Conservation (phyloP, 2,888 invertebrate species). For the Eupsilia transversa region DNA sequence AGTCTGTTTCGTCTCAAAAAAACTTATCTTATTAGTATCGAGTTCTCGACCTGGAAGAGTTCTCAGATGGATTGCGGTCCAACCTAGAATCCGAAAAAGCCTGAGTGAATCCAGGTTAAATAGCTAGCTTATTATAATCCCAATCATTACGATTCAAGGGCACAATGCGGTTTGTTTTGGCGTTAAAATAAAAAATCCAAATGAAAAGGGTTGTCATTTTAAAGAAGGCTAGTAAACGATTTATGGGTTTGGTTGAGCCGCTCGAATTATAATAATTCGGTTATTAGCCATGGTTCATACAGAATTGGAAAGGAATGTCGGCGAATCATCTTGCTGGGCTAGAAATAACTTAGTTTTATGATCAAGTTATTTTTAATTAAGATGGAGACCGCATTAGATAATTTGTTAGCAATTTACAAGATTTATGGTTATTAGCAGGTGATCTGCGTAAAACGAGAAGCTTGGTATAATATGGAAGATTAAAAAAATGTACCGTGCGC, state of each 20-base stretch:
- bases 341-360: slow-evolving; percentile 27
- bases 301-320: slow-evolving; percentile 62
- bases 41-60: neutral
- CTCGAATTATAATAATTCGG: slow-evolving; percentile 56
- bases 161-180: slow-evolving; percentile 81
- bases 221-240: slow-evolving; percentile 70
- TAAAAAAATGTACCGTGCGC: neutral
- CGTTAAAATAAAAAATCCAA: slow-evolving; percentile 69
- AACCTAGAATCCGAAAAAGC: neutral
- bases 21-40: neutral
- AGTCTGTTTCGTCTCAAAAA: neutral
- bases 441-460: slow-evolving; percentile 51
- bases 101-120: neutral
- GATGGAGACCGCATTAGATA: neutral
- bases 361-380: slow-evolving; percentile 24
- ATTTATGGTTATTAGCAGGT: slow-evolving; percentile 28
- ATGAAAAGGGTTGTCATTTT: slow-evolving; percentile 81
- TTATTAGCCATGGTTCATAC: slow-evolving; percentile 55
- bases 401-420: slow-evolving; percentile 8
- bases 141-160: slow-evolving; percentile 74
- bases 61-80: neutral
- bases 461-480: neutral
- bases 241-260: slow-evolving; percentile 55
- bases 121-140: slow-evolving; percentile 63
- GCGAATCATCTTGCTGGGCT: slow-evolving; percentile 30